These are phyloP conservation scores for Paramuricea clavata DNA, from an alignment of 92 coral and sea anemone species.

Conservation along the genomic window DNA sequence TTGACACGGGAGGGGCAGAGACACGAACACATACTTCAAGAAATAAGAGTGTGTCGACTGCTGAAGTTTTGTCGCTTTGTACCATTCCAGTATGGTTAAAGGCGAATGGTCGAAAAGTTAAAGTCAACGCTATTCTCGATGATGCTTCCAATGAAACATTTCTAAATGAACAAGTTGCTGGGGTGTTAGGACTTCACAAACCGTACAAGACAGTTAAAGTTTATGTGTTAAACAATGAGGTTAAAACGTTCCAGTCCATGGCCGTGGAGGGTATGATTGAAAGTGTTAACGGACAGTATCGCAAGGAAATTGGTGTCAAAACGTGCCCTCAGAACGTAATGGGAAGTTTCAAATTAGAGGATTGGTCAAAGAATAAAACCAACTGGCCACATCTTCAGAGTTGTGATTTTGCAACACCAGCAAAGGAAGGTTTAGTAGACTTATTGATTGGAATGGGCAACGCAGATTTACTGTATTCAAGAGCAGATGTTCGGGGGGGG, in stretches of 20 bases:
- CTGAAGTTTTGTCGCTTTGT: slow-evolving; percentile 55
- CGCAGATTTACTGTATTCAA: no score
- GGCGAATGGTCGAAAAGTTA: slow-evolving; percentile 54
- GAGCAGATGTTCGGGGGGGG: no score
- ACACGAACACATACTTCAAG: not conserved
- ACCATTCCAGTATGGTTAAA: slow-evolving; percentile 65
- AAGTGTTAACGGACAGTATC: no score
- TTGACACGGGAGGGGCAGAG: slow-evolving; percentile 1
- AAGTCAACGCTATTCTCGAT: slow-evolving; percentile 67
- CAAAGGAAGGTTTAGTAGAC: no score
- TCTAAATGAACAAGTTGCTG: not conserved
- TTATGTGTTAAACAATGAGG: not conserved
- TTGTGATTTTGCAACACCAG: no score
- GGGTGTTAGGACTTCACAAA: not conserved
- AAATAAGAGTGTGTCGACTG: not conserved
- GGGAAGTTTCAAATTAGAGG: no score
- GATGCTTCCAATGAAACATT: slow-evolving; percentile 67
- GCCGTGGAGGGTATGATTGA: no score
- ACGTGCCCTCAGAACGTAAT: no score
- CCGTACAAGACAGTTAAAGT: not conserved
- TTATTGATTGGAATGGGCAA: no score
- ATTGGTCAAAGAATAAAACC: no score
- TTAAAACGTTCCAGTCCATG: not conserved
- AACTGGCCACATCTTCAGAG: no score
- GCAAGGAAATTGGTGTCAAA: no score